A percentile compares a stretch with the other conserved stretches of the same genome.
These are phyloP conservation scores for Mesopsocus fuscifrons DNA, from an alignment of 2,888 invertebrate species.

Conservation along the genomic window DNA sequence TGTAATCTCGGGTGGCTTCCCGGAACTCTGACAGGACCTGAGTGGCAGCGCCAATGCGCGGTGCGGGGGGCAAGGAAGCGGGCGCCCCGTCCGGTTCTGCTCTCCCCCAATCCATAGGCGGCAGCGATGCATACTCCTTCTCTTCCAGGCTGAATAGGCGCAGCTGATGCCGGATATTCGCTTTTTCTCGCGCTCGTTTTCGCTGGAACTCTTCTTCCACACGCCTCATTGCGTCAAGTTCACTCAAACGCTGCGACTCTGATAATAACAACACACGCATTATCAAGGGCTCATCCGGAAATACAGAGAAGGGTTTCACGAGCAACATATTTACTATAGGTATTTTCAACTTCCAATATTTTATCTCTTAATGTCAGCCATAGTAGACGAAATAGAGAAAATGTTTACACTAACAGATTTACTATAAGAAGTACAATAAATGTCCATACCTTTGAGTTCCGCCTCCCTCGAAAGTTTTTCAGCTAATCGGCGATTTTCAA, in stretches of 20 bases:
- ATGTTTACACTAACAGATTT: too few relatives aligned
- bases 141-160: slow-evolving; percentile 46
- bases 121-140: slow-evolving; percentile 35
- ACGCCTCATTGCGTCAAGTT: slow-evolving; percentile 64
- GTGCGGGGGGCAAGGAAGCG: slow-evolving; percentile 36
- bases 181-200: slow-evolving; percentile 44
- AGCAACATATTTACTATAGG: too few relatives aligned
- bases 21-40: slow-evolving; percentile 36
- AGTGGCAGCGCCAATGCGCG: slow-evolving; percentile 30
- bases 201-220: slow-evolving; percentile 77
- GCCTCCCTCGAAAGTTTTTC: slow-evolving; percentile 59
- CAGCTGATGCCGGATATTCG: slow-evolving; percentile 48
- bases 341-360: too few relatives aligned
- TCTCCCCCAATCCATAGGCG: slow-evolving; percentile 23
- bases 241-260: slow-evolving; percentile 52
- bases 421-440: too few relatives aligned
- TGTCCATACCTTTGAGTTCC: slow-evolving; percentile 42
- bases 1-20: slow-evolving; percentile 31
- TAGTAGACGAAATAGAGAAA: too few relatives aligned
- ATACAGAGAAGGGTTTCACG: too few relatives aligned
- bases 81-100: slow-evolving; percentile 56
- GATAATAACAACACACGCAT: slow-evolving; percentile 10
- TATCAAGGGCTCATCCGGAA: too few relatives aligned
- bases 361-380: too few relatives aligned
- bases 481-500: slow-evolving; percentile 51